Evolutionary conservation across 2,888 invertebrate genomes (phyloP).

Genomic region (Notocelia uddmanniana): DNA sequence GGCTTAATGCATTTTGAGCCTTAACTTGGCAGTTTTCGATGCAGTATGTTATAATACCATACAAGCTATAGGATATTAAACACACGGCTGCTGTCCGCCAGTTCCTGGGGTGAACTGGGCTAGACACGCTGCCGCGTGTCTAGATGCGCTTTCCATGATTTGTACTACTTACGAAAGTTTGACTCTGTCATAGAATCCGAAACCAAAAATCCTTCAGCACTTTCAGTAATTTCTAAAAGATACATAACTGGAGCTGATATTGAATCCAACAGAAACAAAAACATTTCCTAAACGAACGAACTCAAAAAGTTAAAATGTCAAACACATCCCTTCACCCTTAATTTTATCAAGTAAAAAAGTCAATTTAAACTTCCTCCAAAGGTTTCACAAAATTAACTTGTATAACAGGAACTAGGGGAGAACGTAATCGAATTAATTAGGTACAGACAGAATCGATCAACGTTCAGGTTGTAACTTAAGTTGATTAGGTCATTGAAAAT

Average conservation of each 20-base stretch:
- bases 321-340: not conserved
- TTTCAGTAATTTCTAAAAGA: not conserved
- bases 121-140: no score
- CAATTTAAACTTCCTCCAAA: constrained; percentile 20
- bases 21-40: no score
- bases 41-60: no score
- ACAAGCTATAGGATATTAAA: no score
- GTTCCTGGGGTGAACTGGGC: no score
- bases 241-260: not conserved
- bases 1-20: no score
- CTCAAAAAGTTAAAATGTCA: not conserved
- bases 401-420: not conserved
- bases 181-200: not conserved
- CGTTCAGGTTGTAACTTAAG: not conserved
- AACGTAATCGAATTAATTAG: constrained; percentile 2
- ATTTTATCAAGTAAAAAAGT: not conserved
- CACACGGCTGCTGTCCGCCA: no score
- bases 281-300: not conserved
- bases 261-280: not conserved
- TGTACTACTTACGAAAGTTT: no score
- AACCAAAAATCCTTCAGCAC: not conserved
- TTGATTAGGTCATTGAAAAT: constrained; percentile 20
- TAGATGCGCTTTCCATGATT: no score
- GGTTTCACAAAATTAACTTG: not conserved
- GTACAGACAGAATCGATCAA: constrained; percentile 8